phyloP scores from a whole-genome alignment of 2,797 vertebrate species.

The Crenichthys baileyi region DNA sequence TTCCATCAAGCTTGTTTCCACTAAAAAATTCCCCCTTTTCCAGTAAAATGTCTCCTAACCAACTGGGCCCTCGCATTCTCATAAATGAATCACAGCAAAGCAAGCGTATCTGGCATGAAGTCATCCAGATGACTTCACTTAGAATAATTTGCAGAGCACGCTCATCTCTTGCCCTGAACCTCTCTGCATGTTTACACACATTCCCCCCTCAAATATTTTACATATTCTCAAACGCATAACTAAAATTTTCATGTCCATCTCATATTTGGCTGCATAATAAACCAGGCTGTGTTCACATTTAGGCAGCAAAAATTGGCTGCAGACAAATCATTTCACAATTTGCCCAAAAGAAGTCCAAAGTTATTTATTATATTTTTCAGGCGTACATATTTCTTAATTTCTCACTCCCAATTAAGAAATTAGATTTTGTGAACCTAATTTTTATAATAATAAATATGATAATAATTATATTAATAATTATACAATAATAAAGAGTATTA shows the following conservation, averaged over 20 bases:
- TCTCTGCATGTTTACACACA: conserved; percentile 28
- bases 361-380: neutral
- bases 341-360: too few relatives aligned
- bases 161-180: conserved; percentile 18
- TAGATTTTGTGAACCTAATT: neutral
- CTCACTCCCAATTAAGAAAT: neutral
- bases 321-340: neutral
- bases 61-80: conserved; percentile 33
- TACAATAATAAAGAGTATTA: too few relatives aligned
- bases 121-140: conserved; percentile 48
- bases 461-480: neutral
- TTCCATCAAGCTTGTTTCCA: conserved; percentile 16
- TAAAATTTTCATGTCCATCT: neutral
- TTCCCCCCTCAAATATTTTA: conserved; percentile 22
- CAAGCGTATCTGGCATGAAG: conserved; percentile 32
- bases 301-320: neutral
- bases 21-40: conserved; percentile 14
- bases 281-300: neutral
- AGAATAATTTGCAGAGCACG: conserved; percentile 25
- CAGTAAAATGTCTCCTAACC: conserved; percentile 19
- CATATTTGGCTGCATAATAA: neutral
- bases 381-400: too few relatives aligned
- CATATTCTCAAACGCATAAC: conserved; percentile 34
- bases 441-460: neutral
- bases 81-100: conserved; percentile 49